Base-by-base conservation (phyloP, 2,113 vertebrate species). In the Sigmodon hispidus region DNA sequence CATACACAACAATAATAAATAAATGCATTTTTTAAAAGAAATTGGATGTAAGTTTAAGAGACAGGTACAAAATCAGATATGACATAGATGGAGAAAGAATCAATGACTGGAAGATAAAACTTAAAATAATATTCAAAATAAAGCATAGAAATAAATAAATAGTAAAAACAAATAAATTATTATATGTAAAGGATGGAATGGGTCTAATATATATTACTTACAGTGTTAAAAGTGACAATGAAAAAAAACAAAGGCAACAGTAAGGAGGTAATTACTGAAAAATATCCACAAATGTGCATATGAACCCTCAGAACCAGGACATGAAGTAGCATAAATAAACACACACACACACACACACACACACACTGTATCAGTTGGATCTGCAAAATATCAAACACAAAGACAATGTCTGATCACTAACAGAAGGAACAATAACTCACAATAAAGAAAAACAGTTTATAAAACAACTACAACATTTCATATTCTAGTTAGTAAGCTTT, bases 21-120 rank as follows among this genome's bases (percentile, higher is more conserved):
- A 59, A 85, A 81, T 22, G 5, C 36, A 57, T 79, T 57, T 79
- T 57, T 63, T 31, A 59, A 69, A 81, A 92, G 90, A 88, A 87
- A 29, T 22, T 72, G 83, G 76, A 13, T 50, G 36, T 63, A 45
- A 57, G 67, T 65, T 84, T 31, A 92, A 9, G 26, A n/a, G 45
- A 31, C 17, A 80, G 50, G 29, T 40, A 79, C 63, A 80, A 93
- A 4, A 96, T 87, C 73, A 87, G 24, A 86, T 89, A 43, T 95
- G 86, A 94, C 6, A 50, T 5, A 91, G 65, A 61, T 88, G 48
- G 96, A 96, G 67, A 95, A 10, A 93, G 95, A 95, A 96, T 93
- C 70, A 77, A 59, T 94, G 57, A 90, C 29, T 90, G 93, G 95
- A 94, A 94, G 79, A 79, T 87, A 70, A 94, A 93, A 95, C n/a